Evolutionary conservation across 1,140 invertebrate genomes (phyloP), one percentile per base, ranked within the genome.

Genomic region (Adoxophyes honmai): DNA sequence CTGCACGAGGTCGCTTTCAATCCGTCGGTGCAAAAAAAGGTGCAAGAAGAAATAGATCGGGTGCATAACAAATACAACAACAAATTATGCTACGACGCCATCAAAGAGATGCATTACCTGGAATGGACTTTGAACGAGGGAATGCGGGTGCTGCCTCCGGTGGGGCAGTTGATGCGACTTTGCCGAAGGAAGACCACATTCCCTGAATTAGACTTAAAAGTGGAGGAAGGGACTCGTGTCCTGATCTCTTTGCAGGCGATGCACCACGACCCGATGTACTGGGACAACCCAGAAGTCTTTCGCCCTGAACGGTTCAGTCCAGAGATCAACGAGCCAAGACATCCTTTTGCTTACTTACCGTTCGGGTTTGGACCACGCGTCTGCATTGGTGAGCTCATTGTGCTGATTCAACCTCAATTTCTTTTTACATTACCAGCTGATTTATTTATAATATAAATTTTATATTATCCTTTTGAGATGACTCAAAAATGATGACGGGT

Each of bases 341-440:
- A 84, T 65, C 42, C 21, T 11, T 48, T 21, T 10, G 16, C 83
- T 1, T 93, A 90, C 69, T 65, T 94, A 15, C 91, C 94, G 0
- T 95, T 94, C 70, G 93, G 93, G 0, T 91, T 93, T 57, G 93
- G 93, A n/a, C 91, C 90, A 1, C 18, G 42, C 3, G 1, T 10
- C 10, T 48, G 42, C 21, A 6, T n/a, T 33, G 42, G 42, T 48
- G 21, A 48, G 42, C 21, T 11, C 6, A 21, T n/a, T 1, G 21
- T 18, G 21, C n/a, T n/a, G 11, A 13, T 15, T n/a, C 11, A n/a
- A n/a, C n/a, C n/a, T n/a, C n/a, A n/a, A 7, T 15, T 38, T 2
- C 8, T 1, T 1, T 6, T 13, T 38, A 13, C 7, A 5, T n/a
- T n/a, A n/a, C n/a, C n/a, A n/a, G 4, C 33, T n/a, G n/a, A n/a